Evolutionary conservation across 1,140 invertebrate genomes (phyloP).

Genomic region (Penaeus chinensis): DNA sequence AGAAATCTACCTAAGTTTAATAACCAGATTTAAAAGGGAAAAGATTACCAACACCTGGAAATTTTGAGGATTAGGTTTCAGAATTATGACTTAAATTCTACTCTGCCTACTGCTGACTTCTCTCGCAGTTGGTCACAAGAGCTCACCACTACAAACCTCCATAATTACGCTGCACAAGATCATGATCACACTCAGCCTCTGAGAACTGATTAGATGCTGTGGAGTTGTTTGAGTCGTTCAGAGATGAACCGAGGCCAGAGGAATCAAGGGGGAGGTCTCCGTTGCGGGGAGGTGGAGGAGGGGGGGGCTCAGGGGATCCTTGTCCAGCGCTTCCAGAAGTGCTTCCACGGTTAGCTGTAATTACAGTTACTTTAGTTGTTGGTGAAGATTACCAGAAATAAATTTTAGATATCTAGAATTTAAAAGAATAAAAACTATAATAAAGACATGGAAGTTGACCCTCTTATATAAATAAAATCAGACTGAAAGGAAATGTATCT

Average conservation of each 20-base stretch:
- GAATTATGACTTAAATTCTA: no score
- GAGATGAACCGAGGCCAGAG: slow-evolving; percentile 47
- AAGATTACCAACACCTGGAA: no score
- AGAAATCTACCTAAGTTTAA: no score
- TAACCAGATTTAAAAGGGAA: no score
- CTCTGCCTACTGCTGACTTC: not conserved
- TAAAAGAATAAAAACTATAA: no score
- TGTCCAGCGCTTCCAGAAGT: slow-evolving; percentile 56
- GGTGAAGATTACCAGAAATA: not conserved
- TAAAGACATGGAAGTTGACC: no score
- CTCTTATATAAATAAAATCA: no score
- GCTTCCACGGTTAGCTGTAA: slow-evolving; percentile 56
- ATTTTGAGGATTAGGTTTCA: no score
- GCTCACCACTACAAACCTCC: slow-evolving; percentile 71
- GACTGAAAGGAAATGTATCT: no score
- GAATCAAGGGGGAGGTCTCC: slow-evolving; percentile 51
- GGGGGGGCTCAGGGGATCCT: slow-evolving; percentile 60
- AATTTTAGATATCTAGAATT: not conserved
- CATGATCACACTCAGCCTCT: slow-evolving; percentile 90
- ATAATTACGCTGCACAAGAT: slow-evolving; percentile 79
- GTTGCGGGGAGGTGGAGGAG: slow-evolving; percentile 60
- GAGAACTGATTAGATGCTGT: slow-evolving; percentile 90
- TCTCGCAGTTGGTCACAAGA: not conserved
- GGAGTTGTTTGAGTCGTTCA: slow-evolving; percentile 63
- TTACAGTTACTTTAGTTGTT: not conserved